phyloP scores from a whole-genome alignment of 2,888 invertebrate species.

The Brachyptera risi region DNA sequence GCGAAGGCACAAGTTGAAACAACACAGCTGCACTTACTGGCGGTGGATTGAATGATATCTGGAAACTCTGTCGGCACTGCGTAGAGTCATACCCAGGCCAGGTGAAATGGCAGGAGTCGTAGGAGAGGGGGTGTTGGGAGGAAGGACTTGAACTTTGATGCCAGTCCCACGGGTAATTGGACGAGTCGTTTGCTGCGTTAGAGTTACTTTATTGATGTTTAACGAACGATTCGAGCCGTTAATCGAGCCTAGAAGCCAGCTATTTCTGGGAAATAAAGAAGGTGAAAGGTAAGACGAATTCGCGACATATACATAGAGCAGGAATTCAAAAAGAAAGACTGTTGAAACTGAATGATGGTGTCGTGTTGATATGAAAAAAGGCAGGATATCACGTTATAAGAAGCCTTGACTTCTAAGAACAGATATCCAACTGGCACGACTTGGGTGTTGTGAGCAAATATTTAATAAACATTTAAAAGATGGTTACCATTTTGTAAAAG shows the following conservation, averaged over 20 bases:
- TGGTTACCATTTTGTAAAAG: no score
- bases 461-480: no score
- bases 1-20: no score
- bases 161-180: constrained; percentile 26
- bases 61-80: constrained; percentile 29
- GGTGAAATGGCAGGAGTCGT: constrained; percentile 21
- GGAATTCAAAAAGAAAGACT: no score
- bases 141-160: constrained; percentile 24
- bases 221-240: constrained; percentile 30
- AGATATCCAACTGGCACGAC: no score
- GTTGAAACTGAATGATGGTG: no score
- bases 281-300: background rate
- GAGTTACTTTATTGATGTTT: constrained; percentile 28
- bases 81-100: constrained; percentile 29
- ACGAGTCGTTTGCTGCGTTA: constrained; percentile 26
- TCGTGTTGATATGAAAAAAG: no score
- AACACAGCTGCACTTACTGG: constrained; percentile 30
- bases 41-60: constrained; percentile 28
- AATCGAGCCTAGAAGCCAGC: constrained; percentile 31
- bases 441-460: no score
- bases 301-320: no score
- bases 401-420: no score
- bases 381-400: no score
- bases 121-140: constrained; percentile 24
- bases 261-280: constrained; percentile 25